Evolutionary conservation across 2,888 invertebrate species (phyloP).

Genomic region (Quadriops clusia): DNA sequence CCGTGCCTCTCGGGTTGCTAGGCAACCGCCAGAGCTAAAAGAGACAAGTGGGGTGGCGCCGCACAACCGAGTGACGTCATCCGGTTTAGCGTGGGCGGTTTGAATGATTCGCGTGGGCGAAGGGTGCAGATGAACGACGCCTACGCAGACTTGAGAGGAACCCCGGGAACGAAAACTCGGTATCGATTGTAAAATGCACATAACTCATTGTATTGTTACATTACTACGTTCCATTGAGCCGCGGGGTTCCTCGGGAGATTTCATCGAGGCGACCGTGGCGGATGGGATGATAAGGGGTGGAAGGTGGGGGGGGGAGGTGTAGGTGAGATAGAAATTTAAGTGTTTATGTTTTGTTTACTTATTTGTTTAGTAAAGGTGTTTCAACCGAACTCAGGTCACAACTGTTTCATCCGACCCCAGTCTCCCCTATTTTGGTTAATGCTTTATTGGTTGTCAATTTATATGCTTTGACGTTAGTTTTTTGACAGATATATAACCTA

Average conservation of each 20-base stretch:
- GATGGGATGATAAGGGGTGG: no score
- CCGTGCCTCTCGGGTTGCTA: slow-evolving; percentile 41
- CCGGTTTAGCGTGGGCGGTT: slow-evolving; percentile 37
- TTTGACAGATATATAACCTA: no score
- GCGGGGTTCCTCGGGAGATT: neutral
- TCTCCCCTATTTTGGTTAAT: no score
- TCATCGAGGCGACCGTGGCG: neutral
- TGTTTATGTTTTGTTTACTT: no score
- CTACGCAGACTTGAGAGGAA: slow-evolving; percentile 17
- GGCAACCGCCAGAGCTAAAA: slow-evolving; percentile 40
- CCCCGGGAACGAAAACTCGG: slow-evolving; percentile 22
- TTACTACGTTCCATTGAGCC: neutral
- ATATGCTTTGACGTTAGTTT: no score
- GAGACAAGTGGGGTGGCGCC: slow-evolving; percentile 29
- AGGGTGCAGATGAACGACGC: slow-evolving; percentile 23
- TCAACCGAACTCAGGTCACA: no score
- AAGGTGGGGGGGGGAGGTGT: no score
- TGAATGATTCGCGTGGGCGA: slow-evolving; percentile 36
- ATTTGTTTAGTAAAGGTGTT: no score
- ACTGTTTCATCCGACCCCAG: no score
- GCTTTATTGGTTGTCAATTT: no score
- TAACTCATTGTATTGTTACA: neutral
- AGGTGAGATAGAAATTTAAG: no score
- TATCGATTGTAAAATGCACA: slow-evolving; percentile 21
- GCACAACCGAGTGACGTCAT: slow-evolving; percentile 47